phyloP scores from a whole-genome alignment of 1,140 invertebrate species.

The Macrotrachela quadricornifera region DNA sequence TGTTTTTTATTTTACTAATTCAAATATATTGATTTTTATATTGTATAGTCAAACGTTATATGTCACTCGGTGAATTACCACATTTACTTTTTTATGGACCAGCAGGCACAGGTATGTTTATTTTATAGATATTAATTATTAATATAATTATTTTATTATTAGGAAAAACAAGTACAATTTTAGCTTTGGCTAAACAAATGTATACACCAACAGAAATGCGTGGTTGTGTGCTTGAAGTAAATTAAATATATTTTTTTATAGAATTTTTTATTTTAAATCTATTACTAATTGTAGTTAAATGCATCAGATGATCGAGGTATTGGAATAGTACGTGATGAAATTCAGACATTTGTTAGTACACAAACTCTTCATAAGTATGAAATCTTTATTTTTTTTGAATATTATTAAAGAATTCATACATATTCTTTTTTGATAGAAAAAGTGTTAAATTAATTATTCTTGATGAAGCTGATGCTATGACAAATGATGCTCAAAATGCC shows the following conservation, averaged over 20 bases:
- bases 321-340: slow-evolving; percentile 74
- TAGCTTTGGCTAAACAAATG: slow-evolving; percentile 78
- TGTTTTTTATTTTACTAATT: too few species aligned
- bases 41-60: slow-evolving; percentile 63
- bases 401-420: not conserved
- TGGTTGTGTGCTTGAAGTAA: slow-evolving; percentile 51
- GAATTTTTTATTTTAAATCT: not conserved
- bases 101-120: slow-evolving; percentile 58
- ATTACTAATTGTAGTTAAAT: slow-evolving; percentile 61
- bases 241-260: not conserved
- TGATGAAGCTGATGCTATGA: slow-evolving; percentile 99
- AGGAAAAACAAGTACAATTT: slow-evolving; percentile 78
- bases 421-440: slow-evolving; percentile 26
- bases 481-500: slow-evolving; percentile 96
- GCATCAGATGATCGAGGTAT: slow-evolving; percentile 98
- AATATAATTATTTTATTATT: too few species aligned
- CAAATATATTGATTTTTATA: slow-evolving; percentile 21
- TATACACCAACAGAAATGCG: slow-evolving; percentile 64
- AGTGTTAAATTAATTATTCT: slow-evolving; percentile 88
- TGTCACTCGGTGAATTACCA: slow-evolving; percentile 69
- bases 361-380: slow-evolving; percentile 63
- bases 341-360: slow-evolving; percentile 94
- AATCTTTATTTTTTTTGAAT: not conserved
- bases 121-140: too few species aligned
- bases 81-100: slow-evolving; percentile 95